Percentiles rank a stretch among this genome's conserved stretches.
phyloP scores from a whole-genome alignment of 2,113 vertebrate genomes.

The Eulemur rufifrons region DNA sequence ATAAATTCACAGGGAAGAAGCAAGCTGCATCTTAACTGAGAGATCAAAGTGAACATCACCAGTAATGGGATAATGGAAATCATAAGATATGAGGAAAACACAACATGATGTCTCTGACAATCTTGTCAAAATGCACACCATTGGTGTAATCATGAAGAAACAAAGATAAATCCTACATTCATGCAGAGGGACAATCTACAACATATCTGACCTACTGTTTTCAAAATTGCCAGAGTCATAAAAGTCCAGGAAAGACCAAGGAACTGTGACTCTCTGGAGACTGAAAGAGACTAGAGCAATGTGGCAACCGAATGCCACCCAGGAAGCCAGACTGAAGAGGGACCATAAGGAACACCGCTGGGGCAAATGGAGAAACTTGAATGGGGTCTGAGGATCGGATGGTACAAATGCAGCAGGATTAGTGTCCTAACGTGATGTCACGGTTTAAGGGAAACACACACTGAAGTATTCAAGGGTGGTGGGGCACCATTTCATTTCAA shows the following conservation, averaged over 20 bases:
- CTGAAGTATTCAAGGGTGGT: background rate
- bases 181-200: background rate
- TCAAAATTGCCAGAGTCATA: background rate
- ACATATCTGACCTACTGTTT: background rate
- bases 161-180: background rate
- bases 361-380: background rate
- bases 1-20: background rate
- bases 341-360: rapidly evolving
- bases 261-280: background rate
- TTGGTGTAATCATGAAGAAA: background rate
- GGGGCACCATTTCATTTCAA: background rate
- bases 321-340: rapidly evolving
- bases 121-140: background rate
- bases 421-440: background rate
- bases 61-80: background rate
- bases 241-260: background rate
- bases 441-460: background rate
- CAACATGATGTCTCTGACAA: background rate
- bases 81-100: background rate
- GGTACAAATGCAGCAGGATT: rapidly evolving
- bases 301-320: background rate
- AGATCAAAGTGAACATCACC: background rate
- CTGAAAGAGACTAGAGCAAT: background rate
- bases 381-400: background rate
- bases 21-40: background rate